A percentile compares a stretch with the other conserved stretches of the same genome.
Evolutionary conservation across 2,888 invertebrate species (phyloP).

Genomic region (Seira ritae): DNA sequence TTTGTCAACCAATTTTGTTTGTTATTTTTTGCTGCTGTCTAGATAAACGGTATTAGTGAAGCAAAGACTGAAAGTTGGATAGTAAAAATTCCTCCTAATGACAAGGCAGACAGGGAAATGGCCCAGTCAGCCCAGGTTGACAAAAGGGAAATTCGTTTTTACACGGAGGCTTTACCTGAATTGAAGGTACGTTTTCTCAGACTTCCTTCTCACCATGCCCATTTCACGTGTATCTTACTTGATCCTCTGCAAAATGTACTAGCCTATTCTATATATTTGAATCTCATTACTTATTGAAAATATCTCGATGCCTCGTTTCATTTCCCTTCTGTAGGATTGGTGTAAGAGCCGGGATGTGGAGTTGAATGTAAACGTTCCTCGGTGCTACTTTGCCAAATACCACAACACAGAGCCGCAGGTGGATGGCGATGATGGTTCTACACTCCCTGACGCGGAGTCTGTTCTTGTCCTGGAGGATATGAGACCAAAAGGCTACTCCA

Average conservation of each 20-base stretch:
- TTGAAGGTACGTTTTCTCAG: constrained; percentile 59
- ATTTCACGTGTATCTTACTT: constrained; percentile 67
- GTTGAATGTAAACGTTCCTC: constrained; percentile 68
- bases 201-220: constrained; percentile 33
- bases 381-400: constrained; percentile 73
- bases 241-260: constrained; percentile 73
- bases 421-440: constrained; percentile 58
- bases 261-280: background rate
- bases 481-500: constrained; percentile 62
- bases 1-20: background rate
- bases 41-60: background rate
- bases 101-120: constrained; percentile 73
- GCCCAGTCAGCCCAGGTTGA: constrained; percentile 73
- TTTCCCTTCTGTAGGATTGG: constrained; percentile 64
- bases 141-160: constrained; percentile 73
- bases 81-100: constrained; percentile 73
- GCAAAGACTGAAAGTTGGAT: constrained; percentile 53
- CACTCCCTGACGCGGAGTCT: constrained; percentile 64
- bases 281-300: constrained; percentile 15
- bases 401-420: constrained; percentile 56
- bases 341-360: constrained; percentile 62
- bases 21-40: background rate
- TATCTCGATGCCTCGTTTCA: background rate
- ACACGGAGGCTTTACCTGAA: constrained; percentile 72
- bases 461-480: constrained; percentile 67